A percentile compares a stretch with the other conserved stretches of the same genome.
phyloP scores from a whole-genome alignment of 2,113 vertebrate species.

The Phrynosoma platyrhinos region DNA sequence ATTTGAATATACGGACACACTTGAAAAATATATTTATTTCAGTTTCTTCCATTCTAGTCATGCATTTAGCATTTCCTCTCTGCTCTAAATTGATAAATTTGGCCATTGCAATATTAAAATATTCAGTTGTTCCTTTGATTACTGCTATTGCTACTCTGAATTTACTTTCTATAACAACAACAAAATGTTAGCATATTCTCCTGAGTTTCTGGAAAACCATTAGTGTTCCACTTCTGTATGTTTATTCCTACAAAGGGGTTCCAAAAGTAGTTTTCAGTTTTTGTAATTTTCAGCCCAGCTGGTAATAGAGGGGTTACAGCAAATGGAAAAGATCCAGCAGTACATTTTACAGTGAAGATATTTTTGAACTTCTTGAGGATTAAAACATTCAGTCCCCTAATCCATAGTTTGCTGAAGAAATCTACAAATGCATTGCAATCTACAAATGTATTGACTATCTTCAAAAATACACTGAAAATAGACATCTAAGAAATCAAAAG shows the following conservation, averaged over 20 bases:
- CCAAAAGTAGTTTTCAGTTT: slow-evolving; percentile 30
- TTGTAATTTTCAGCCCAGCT: slow-evolving; percentile 55
- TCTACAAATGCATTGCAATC: no score
- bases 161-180: slow-evolving; percentile 21
- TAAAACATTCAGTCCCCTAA: slow-evolving; percentile 45
- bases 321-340: slow-evolving; percentile 30
- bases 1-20: slow-evolving; percentile 10
- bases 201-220: slow-evolving; percentile 27
- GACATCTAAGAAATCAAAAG: slow-evolving; percentile 21
- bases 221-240: background rate
- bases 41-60: background rate
- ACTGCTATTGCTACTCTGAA: slow-evolving; percentile 10
- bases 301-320: slow-evolving; percentile 27
- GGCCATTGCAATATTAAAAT: slow-evolving; percentile 26
- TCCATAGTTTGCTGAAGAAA: slow-evolving; percentile 32
- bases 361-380: slow-evolving; percentile 37
- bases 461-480: background rate
- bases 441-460: slow-evolving; percentile 29
- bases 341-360: slow-evolving; percentile 38
- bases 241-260: slow-evolving; percentile 15
- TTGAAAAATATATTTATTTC: slow-evolving; percentile 9
- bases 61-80: background rate
- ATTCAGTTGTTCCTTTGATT: slow-evolving; percentile 29
- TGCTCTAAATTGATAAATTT: slow-evolving; percentile 22
- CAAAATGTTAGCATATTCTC: slow-evolving; percentile 22